Base-by-base conservation (phyloP, 64 coral and sea anemone genomes). In the Dendrophyllia cribrosa region DNA sequence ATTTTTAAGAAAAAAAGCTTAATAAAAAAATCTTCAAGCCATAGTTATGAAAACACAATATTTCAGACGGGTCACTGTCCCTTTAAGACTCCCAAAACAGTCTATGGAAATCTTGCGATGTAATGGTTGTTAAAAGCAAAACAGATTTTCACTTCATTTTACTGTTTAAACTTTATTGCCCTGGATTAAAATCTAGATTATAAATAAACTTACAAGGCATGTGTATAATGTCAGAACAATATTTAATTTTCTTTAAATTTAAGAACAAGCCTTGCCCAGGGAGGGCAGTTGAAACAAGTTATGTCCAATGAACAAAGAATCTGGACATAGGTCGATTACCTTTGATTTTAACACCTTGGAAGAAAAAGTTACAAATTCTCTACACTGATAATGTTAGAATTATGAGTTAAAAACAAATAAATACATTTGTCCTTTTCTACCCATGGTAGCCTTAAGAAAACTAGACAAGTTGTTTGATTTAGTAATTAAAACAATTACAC, bases 101-200 rank as follows among this genome's bases (percentile, higher is more conserved):
- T n/a, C n/a, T n/a, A n/a, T n/a, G n/a, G n/a, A n/a, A n/a, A n/a
- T n/a, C n/a, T n/a, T n/a, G n/a, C n/a, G n/a, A n/a, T n/a, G 34
- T 34, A 34, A 34, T 2, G 34, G 34, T 34, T 2, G 34, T 2
- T 34, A 34, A 1, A 1, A 34, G 34, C 34, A 34, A 34, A 34
- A 34, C 34, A 34, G 34, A 34, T 34, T 34, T 34, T 67, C 21
- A 84, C 9, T 67, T 51, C 44, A 23, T 48, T 84, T 84, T 47
- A 84, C 43, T 67, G 43, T 68, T 84, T 67, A 67, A 84, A 84
- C 47, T 66, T 84, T 84, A 24, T 51, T 84, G 62, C 60, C 80
- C 80, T 84, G 80, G 34, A 67, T 67, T 67, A 84, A 84, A 62
- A 50, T 67, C 80, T 82, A 82, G 78, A 82, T 64, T 82, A 63